phyloP scores from a whole-genome alignment of 2,888 invertebrate genomes.

The Habroteleia sp. region DNA sequence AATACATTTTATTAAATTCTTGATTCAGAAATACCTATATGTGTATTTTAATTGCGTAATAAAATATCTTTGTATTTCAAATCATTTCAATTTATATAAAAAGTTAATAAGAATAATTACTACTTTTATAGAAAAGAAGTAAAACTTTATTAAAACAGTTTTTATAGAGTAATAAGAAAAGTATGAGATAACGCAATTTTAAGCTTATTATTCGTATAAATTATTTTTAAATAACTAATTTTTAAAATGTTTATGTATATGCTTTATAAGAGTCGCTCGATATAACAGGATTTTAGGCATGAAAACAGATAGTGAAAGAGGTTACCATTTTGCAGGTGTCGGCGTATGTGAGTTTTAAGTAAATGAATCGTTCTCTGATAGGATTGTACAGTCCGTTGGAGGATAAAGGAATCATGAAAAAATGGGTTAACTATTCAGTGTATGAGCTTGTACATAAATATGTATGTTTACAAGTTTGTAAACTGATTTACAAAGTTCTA shows the following conservation, averaged over 20 bases:
- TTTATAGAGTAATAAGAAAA: no score
- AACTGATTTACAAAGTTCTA: background rate
- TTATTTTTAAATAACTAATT: no score
- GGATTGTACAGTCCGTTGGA: constrained; percentile 38
- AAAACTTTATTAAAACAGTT: no score
- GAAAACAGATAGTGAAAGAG: constrained; percentile 58
- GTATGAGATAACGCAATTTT: no score
- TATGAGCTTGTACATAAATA: constrained; percentile 5
- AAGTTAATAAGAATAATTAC: no score
- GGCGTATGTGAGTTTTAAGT: constrained; percentile 30
- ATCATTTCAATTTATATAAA: no score
- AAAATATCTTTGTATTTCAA: no score
- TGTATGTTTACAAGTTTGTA: constrained; percentile 1
- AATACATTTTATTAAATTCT: background rate
- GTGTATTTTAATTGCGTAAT: no score
- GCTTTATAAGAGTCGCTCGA: constrained; percentile 17
- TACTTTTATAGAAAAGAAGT: no score
- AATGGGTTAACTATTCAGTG: constrained; percentile 30
- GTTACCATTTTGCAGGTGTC: constrained; percentile 38
- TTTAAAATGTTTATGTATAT: no score
- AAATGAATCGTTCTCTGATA: constrained; percentile 46
- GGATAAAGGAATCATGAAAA: constrained; percentile 41
- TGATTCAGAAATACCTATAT: no score
- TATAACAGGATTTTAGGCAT: constrained; percentile 51
- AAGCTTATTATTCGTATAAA: no score